These are phyloP conservation scores for Tenebrosternarchus preto DNA, from an alignment of 2,113 vertebrate species.

Conservation along the genomic window DNA sequence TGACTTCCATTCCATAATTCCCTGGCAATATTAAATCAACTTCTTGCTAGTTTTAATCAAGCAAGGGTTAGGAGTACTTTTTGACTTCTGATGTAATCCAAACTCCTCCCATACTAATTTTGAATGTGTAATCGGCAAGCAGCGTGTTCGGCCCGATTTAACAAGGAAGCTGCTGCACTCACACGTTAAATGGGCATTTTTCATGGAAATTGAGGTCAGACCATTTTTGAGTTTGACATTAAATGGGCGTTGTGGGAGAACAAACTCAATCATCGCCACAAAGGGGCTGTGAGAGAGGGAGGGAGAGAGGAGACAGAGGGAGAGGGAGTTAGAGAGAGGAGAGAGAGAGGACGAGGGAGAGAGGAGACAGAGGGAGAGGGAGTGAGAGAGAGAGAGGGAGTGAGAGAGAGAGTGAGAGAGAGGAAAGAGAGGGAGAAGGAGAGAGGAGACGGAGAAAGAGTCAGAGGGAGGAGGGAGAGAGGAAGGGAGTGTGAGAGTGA, in stretches of 20 bases:
- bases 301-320: conserved; percentile 32
- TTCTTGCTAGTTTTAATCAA: not conserved
- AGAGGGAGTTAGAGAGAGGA: too few species aligned
- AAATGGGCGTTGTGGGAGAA: conserved; percentile 65
- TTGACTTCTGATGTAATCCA: conserved; percentile 19
- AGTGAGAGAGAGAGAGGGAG: too few species aligned
- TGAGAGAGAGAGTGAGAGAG: too few species aligned
- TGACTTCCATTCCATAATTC: too few species aligned
- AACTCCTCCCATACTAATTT: conserved; percentile 34
- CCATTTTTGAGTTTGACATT: conserved; percentile 72
- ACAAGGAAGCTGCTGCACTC: conserved; percentile 51
- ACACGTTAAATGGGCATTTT: conserved; percentile 56
- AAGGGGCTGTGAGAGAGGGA: conserved; percentile 42
- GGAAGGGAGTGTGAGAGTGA: too few species aligned
- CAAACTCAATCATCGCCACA: conserved; percentile 68
- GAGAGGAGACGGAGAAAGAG: too few species aligned
- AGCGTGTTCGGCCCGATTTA: conserved; percentile 33
- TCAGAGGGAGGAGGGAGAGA: too few species aligned
- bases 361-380: too few species aligned
- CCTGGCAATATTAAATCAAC: not conserved
- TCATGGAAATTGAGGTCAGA: conserved; percentile 57
- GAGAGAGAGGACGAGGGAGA: too few species aligned
- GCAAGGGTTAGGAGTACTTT: not conserved
- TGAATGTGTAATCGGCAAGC: conserved; percentile 37
- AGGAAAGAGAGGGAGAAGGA: too few species aligned